A percentile compares a stretch with the other conserved stretches of the same genome.
Conservation (phyloP, 2,113 vertebrate genomes). For the Zosterops japonicus region DNA sequence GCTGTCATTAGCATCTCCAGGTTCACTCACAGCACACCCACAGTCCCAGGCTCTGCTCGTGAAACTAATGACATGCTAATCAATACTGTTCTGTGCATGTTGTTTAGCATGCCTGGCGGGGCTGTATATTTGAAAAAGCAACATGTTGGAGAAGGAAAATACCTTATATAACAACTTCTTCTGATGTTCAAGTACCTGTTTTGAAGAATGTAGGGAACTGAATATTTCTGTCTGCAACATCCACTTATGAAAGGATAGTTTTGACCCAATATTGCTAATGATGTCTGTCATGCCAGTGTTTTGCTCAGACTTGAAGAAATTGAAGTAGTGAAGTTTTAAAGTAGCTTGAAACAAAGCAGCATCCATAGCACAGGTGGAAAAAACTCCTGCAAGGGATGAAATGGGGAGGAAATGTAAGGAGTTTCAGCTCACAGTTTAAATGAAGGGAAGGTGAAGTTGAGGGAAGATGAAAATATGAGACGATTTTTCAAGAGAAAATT, state of each 20-base stretch:
- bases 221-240: not conserved
- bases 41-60: not conserved
- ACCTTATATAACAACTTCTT: not conserved
- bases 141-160: not conserved
- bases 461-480: not conserved
- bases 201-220: not conserved
- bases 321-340: not conserved
- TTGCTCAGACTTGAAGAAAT: not conserved
- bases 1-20: not conserved
- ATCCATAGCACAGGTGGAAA: not conserved
- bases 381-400: not conserved
- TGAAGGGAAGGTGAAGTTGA: not conserved
- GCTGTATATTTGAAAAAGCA: not conserved
- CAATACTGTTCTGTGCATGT: not conserved
- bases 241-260: not conserved
- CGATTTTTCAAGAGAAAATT: not conserved
- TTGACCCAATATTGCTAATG: not conserved
- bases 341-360: not conserved
- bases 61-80: not conserved
- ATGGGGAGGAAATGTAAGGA: not conserved
- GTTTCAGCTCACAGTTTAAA: not conserved
- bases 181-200: not conserved
- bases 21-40: not conserved
- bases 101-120: not conserved
- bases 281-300: not conserved